phyloP scores from a whole-genome alignment of 2,797 vertebrate species.

The Gobio occitaniae region DNA sequence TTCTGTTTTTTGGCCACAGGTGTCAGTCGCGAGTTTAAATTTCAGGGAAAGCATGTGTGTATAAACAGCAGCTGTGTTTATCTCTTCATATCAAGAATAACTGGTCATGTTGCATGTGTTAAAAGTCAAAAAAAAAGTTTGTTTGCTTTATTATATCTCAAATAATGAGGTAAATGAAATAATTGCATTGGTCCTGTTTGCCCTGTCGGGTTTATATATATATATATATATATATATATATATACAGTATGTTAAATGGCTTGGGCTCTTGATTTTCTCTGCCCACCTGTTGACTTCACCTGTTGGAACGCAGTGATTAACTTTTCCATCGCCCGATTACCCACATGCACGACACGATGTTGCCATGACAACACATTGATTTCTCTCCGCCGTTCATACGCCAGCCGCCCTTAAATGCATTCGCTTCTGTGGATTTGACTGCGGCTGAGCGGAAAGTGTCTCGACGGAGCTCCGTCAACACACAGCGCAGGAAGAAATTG shows the following conservation, averaged over 20 bases:
- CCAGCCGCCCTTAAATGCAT: not conserved
- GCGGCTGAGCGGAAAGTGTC: not conserved
- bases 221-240: too few relatives aligned
- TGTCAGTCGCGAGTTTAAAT: too few relatives aligned
- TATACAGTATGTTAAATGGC: too few relatives aligned
- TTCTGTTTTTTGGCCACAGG: too few relatives aligned
- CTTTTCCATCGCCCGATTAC: constrained; percentile 19
- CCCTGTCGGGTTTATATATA: too few relatives aligned
- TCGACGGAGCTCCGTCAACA: constrained; percentile 12
- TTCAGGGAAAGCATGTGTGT: too few relatives aligned
- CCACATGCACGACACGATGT: not conserved
- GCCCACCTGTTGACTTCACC: constrained; percentile 33
- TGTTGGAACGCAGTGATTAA: constrained; percentile 30
- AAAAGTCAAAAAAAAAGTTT: too few relatives aligned
- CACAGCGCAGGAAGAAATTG: not conserved
- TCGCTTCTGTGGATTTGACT: not conserved
- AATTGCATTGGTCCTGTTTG: not conserved
- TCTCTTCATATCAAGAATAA: too few relatives aligned
- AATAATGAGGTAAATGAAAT: too few relatives aligned
- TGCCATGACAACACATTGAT: constrained; percentile 35
- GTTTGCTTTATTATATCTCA: too few relatives aligned
- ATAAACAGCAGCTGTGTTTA: too few relatives aligned
- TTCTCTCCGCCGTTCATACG: not conserved
- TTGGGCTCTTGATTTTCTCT: not conserved
- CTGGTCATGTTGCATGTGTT: too few relatives aligned